Evolutionary conservation across 2,888 invertebrate species (phyloP), one percentile per base, ranked within the genome.

Genomic region (Cosmorhoe ocellata): DNA sequence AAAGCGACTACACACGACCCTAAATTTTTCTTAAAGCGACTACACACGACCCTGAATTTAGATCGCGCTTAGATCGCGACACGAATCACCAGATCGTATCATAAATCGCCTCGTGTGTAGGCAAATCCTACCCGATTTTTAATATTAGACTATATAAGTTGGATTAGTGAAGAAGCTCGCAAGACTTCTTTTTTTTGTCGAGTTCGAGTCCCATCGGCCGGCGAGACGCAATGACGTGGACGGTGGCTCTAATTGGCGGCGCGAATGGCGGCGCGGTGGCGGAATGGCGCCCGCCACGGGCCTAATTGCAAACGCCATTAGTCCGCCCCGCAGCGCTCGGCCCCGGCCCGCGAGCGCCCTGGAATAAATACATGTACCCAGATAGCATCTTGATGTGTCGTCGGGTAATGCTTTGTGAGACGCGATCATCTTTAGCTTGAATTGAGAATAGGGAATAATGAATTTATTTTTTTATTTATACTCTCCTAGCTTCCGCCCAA

Each of bases 231-330:
- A 38, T 38, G 45, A 31, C 37, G 37, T 30, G 30, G 2, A 43
- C 12, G 27, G 26, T 14, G 31, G 33, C 14, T 31, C 36, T 45
- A 45, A 45, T 45, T 38, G 45, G 38, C 46, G 45, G 32, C 46
- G 39, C 33, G 45, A 45, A 47, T 39, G 40, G 41, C 22, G 12
- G 40, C 22, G 39, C 33, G 38, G 13, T 22, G 36, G 53, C 55
- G 53, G 45, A 40, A 45, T 64, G 65, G 58, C 65, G 63, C 61
- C 59, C 63, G 58, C 60, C 62, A 52, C 71, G 44, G 39, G 30
- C 45, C 30, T 45, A 45, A 81, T 81, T 80, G 76, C 76, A 63
- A 71, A 57, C 67, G 69, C 77, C 81, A 79, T 79, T 79, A 81
- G 77, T 68, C 68, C 70, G 76, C 67, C 71, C 63, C 59, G 63